Percentiles rank a stretch among this genome's conserved stretches.
Conservation (phyloP, 2,888 invertebrate genomes). For the Hedychridium roseum region DNA sequence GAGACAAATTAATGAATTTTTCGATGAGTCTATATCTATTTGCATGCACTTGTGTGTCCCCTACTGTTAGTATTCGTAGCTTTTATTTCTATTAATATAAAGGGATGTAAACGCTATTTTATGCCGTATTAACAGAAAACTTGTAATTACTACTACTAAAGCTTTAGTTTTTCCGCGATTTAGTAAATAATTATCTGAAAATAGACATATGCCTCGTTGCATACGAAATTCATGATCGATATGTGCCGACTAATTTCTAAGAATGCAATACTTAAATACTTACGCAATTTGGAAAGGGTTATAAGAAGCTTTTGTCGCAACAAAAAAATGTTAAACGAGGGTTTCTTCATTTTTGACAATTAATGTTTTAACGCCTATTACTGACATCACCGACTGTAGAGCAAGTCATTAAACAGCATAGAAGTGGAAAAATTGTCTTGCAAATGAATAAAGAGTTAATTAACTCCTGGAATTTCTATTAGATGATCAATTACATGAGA, state of each 20-base stretch:
- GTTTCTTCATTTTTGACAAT: slow-evolving; percentile 27
- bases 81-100: too few relatives aligned
- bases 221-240: too few relatives aligned
- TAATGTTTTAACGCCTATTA: slow-evolving; percentile 23
- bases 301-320: slow-evolving; percentile 24
- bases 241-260: too few relatives aligned
- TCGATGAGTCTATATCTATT: slow-evolving; percentile 34
- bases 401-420: too few relatives aligned
- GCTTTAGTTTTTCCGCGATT: too few relatives aligned
- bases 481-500: background rate
- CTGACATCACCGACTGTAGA: slow-evolving; percentile 48
- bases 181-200: background rate
- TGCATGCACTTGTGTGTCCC: slow-evolving; percentile 41
- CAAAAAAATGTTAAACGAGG: slow-evolving; percentile 30
- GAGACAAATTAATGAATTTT: slow-evolving; percentile 33
- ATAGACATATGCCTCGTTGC: background rate
- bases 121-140: too few relatives aligned
- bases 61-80: slow-evolving; percentile 23
- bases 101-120: too few relatives aligned
- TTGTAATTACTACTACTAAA: too few relatives aligned
- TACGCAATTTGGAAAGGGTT: slow-evolving; percentile 15
- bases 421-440: too few relatives aligned
- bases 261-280: too few relatives aligned
- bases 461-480: too few relatives aligned
- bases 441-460: too few relatives aligned